Evolutionary conservation across 1,140 invertebrate genomes (phyloP), one percentile per base, ranked within the genome.

Genomic region (Stegodyphus dumicola): DNA sequence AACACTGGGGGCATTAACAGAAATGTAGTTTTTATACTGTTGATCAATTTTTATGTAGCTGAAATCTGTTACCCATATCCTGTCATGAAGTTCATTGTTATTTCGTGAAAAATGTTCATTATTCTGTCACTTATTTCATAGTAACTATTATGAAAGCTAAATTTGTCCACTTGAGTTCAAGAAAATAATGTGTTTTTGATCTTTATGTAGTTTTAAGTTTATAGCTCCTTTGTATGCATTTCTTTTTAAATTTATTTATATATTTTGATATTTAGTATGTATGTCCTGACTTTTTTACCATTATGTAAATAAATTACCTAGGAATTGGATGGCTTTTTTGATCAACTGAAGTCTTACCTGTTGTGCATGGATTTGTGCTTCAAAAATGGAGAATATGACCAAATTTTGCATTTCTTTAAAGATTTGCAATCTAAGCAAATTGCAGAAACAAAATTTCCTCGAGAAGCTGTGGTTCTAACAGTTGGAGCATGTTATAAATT

Each of bases 401-500:
- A 96, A 73, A 92, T 95, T 65, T 90, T 94, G 70, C 90, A 93
- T 75, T 89, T 93, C 11, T 95, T 93, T 90, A 91, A 95, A 60
- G 89, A 90, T 13, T 91, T 95, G 7, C 87, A 88, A 60, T 90
- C 92, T 89, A 88, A 90, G 0, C 92, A 93, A 88, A 88, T 93
- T 5, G 90, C 92, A 84, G 93, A 93, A 88, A 90, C 90, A 5
- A 93, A 93, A 80, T 94, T 92, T 90, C 94, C 94, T 3, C 93
- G 93, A 88, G 94, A 95, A 90, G 90, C 92, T 65, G 89, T 94
- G 7, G 91, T 94, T 49, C 88, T 96, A 48, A 91, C 92, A 49
- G 88, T 94, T 71, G 95, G 93, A 75, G 92, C 94, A 48, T 95
- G 94, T 89, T 95, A 95, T 89, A 95, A 95, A 93, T 89, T 95